phyloP scores from a whole-genome alignment of 2,888 invertebrate genomes.

The Leptura quadrifasciata region DNA sequence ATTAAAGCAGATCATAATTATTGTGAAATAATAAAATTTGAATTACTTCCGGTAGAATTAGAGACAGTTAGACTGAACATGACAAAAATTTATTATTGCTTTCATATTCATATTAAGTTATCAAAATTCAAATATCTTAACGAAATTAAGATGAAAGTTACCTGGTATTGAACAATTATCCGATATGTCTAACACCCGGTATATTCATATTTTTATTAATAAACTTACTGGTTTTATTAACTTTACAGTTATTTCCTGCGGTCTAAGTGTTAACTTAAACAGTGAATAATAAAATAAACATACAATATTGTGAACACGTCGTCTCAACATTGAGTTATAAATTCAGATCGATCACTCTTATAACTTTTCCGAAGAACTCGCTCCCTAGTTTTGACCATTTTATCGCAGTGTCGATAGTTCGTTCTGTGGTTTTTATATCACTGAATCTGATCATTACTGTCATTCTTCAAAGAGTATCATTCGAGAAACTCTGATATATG shows the following conservation, averaged over 20 bases:
- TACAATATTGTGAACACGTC: constrained; percentile 26
- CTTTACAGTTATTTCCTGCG: neutral
- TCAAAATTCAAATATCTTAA: too few relatives aligned
- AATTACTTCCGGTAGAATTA: too few relatives aligned
- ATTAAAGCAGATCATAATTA: too few relatives aligned
- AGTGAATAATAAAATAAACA: constrained; percentile 10
- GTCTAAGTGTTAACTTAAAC: neutral
- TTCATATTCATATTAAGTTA: too few relatives aligned
- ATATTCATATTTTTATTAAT: too few relatives aligned
- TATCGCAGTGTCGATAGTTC: constrained; percentile 42
- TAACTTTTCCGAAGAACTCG: constrained; percentile 9
- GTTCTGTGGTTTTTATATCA: constrained; percentile 48
- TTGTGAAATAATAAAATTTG: too few relatives aligned
- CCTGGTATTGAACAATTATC: too few relatives aligned
- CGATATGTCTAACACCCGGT: too few relatives aligned
- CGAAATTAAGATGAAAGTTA: too few relatives aligned
- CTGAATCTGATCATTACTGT: constrained; percentile 46
- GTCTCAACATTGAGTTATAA: constrained; percentile 24
- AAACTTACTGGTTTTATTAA: neutral
- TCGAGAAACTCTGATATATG: constrained; percentile 34
- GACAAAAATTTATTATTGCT: too few relatives aligned
- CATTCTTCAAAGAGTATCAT: constrained; percentile 46
- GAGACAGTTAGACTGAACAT: too few relatives aligned
- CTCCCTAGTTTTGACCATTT: constrained; percentile 25
- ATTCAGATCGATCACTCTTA: constrained; percentile 17